These are phyloP conservation scores for Anhinga anhinga DNA, from an alignment of 2,113 vertebrate species.

Conservation along the genomic window DNA sequence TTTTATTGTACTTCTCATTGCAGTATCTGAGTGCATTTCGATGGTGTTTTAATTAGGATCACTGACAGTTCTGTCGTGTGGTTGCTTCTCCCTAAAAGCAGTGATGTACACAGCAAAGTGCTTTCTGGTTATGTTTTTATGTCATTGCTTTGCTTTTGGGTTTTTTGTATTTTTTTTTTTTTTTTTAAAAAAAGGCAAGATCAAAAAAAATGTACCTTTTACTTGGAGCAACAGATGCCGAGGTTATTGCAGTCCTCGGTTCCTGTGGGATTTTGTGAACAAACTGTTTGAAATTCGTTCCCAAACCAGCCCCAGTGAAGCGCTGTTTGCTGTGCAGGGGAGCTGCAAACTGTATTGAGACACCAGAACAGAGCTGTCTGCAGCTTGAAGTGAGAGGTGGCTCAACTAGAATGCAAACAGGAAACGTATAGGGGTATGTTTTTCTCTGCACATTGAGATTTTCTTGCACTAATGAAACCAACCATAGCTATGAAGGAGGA, in stretches of 20 bases:
- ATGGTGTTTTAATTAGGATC: neutral
- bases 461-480: neutral
- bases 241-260: neutral
- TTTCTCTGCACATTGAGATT: neutral
- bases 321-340: fast-evolving
- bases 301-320: neutral
- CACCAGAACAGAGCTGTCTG: neutral
- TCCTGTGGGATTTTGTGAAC: neutral
- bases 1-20: neutral
- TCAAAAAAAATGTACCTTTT: neutral
- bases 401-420: neutral
- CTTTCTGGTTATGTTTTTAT: neutral
- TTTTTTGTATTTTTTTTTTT: neutral
- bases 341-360: neutral
- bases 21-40: neutral
- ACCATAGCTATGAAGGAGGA: neutral
- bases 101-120: neutral
- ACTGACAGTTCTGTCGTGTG: neutral
- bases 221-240: neutral
- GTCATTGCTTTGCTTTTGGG: neutral
- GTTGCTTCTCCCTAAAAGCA: neutral
- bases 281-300: neutral
- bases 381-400: neutral
- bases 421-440: neutral
- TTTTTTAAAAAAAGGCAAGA: neutral